Conservation (phyloP, 1,140 invertebrate species). For the Cylas formicarius region DNA sequence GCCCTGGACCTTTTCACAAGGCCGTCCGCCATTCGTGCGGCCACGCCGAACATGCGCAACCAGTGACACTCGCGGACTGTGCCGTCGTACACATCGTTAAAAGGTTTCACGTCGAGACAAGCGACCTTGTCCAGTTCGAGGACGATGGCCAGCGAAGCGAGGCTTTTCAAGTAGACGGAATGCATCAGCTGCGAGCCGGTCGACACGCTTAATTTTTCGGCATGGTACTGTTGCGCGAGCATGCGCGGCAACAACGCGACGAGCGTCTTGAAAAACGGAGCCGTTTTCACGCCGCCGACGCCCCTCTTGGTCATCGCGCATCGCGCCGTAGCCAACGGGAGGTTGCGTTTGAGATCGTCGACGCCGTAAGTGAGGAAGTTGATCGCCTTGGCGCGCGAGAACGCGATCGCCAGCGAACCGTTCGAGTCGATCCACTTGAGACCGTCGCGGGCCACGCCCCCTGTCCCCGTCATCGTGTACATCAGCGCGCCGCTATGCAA, state of each 20-base stretch:
- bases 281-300: slow-evolving; percentile 46
- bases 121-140: slow-evolving; percentile 51
- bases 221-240: slow-evolving; percentile 50
- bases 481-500: slow-evolving; percentile 52
- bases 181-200: slow-evolving; percentile 55
- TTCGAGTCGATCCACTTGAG: slow-evolving; percentile 47
- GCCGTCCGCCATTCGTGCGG: slow-evolving; percentile 49
- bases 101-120: slow-evolving; percentile 45
- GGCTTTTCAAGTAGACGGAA: slow-evolving; percentile 54
- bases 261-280: slow-evolving; percentile 51
- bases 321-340: slow-evolving; percentile 47
- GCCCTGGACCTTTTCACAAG: slow-evolving; percentile 41
- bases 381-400: slow-evolving; percentile 50
- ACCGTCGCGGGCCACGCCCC: slow-evolving; percentile 44
- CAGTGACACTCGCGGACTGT: slow-evolving; percentile 52
- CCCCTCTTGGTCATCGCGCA: slow-evolving; percentile 48
- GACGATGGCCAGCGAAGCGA: slow-evolving; percentile 50
- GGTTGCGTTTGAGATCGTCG: slow-evolving; percentile 42
- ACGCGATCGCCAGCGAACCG: slow-evolving; percentile 45
- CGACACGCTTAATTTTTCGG: slow-evolving; percentile 52
- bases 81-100: slow-evolving; percentile 39
- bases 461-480: slow-evolving; percentile 50
- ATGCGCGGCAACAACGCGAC: slow-evolving; percentile 47
- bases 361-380: slow-evolving; percentile 44
- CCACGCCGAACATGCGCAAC: slow-evolving; percentile 51